phyloP scores from a whole-genome alignment of 2,113 vertebrate species.

The Micronisus gabar region DNA sequence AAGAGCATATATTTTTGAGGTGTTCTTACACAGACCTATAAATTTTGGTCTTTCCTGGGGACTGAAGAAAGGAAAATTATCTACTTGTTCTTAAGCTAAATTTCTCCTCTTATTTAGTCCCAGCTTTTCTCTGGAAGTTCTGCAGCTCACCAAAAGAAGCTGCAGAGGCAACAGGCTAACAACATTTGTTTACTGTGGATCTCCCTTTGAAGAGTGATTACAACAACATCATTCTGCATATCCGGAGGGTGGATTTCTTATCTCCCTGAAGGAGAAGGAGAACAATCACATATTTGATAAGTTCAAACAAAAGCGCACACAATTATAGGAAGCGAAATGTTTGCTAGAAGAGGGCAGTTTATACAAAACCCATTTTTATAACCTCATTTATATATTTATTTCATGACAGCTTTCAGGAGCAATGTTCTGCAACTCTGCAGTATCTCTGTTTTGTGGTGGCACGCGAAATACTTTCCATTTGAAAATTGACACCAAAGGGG shows the following conservation, averaged over 20 bases:
- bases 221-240: conserved; percentile 54
- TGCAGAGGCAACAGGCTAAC: background rate
- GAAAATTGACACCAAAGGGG: background rate
- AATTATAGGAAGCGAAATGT: conserved; percentile 62
- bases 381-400: conserved; percentile 28
- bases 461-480: background rate
- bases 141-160: background rate
- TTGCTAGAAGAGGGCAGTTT: conserved; percentile 51
- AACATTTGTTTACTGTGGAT: conserved; percentile 47
- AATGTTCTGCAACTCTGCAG: background rate
- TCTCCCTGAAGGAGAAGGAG: conserved; percentile 49
- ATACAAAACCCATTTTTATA: conserved; percentile 63
- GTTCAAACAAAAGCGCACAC: conserved; percentile 61
- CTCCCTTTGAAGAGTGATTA: conserved; percentile 58
- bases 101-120: background rate
- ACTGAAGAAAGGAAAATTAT: background rate
- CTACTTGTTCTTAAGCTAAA: background rate
- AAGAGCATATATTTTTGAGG: background rate
- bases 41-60: background rate
- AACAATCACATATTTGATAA: conserved; percentile 59
- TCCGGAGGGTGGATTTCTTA: conserved; percentile 62
- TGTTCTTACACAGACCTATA: background rate
- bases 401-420: background rate
- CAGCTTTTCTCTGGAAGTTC: background rate
- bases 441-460: background rate